Evolutionary conservation across 2,797 vertebrate genomes (phyloP), one percentile per base, ranked within the genome.

Genomic region (Anisognathus igniventris): DNA sequence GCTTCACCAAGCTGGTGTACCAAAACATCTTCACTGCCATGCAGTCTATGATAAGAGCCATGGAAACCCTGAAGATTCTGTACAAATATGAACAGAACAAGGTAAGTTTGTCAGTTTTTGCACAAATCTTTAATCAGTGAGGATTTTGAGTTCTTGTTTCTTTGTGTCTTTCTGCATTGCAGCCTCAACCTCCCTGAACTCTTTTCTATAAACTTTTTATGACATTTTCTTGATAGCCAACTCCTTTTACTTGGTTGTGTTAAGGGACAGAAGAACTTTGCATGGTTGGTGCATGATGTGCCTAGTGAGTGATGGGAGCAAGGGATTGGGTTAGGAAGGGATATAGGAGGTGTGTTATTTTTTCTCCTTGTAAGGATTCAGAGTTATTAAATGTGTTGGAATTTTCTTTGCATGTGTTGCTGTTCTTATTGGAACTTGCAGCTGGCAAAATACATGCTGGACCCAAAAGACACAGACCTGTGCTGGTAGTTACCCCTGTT

Each of bases 1-100:
- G 99, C 97, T 99, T 99, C 98, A 99, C 98, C 95, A 99, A 99
- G 96, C 98, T 99, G 97, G 99, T 99, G 76, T 99, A 99, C 98
- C 99, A 99, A 98, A 99, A 99, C 98, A 99, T 99, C 98, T 99
- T 99, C 98, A 99, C 99, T 83, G 99, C 99, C 96, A 99, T 99
- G 99, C 99, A 99, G 98, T 98, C 99, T 95, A 99, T 99, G 99
- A 98, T 99, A 98, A 98, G 99, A 15, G 99, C 99, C 96, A 99
- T 99, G 45, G 99, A 99, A 95, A 99, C 98, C 50, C 98, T 99
- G 78, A 99, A 99, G 96, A 99, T 99, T 95, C 98, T 98, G 53
- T 99, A 98, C 97, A 99, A 99, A 98, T 98, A 98, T 1, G 99
- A 99, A 62, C 99, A 99, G 97, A 99, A 99, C 98, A 99, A 99